Conservation (phyloP, 2,888 invertebrate genomes). For the Hololepta plana region DNA sequence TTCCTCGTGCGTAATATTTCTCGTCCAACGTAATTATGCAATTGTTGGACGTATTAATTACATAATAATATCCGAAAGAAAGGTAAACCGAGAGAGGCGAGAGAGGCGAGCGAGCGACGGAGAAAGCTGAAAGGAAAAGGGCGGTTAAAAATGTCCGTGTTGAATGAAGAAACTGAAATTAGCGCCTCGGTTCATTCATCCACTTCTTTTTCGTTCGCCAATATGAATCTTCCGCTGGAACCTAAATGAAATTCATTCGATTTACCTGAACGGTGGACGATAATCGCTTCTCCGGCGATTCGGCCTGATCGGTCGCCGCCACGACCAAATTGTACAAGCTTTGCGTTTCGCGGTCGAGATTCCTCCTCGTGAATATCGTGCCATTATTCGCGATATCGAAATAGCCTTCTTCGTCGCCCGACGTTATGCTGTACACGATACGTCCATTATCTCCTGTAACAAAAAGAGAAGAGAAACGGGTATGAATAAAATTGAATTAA, state of each 20-base stretch:
- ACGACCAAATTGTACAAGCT: slow-evolving; percentile 71
- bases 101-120: too few relatives aligned
- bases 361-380: slow-evolving; percentile 55
- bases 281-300: slow-evolving; percentile 49
- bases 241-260: slow-evolving; percentile 3
- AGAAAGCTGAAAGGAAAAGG: too few relatives aligned
- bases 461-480: too few relatives aligned
- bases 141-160: too few relatives aligned
- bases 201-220: too few relatives aligned
- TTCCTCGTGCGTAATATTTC: too few relatives aligned
- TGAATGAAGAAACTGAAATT: too few relatives aligned
- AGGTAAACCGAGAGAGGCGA: too few relatives aligned
- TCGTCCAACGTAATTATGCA: too few relatives aligned
- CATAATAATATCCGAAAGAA: too few relatives aligned
- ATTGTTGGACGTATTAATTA: too few relatives aligned
- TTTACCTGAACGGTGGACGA: slow-evolving; percentile 74
- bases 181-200: too few relatives aligned
- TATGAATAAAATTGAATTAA: slow-evolving; percentile 7
- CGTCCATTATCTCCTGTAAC: slow-evolving; percentile 66
- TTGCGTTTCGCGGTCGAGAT: slow-evolving; percentile 68
- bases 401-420: slow-evolving; percentile 63
- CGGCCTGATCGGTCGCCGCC: slow-evolving; percentile 70
- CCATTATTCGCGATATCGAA: slow-evolving; percentile 73
- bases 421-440: slow-evolving; percentile 61
- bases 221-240: background rate